A percentile compares a stretch with the other conserved stretches of the same genome.
These are phyloP conservation scores for Sphaerophoria rueppellii DNA, from an alignment of 2,888 invertebrate genomes.

Conservation along the genomic window DNA sequence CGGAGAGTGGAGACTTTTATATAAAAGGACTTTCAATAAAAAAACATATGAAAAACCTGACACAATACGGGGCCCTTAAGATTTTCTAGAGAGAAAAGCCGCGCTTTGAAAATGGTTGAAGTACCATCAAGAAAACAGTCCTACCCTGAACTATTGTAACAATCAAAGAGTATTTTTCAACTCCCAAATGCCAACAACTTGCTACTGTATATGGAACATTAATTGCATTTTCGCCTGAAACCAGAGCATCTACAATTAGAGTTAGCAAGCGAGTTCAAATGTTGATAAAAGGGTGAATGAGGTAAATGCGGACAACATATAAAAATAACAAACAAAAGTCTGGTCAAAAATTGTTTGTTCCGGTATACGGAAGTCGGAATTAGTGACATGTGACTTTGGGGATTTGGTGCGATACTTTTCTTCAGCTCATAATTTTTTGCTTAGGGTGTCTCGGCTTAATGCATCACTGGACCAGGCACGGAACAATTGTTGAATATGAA, in stretches of 20 bases:
- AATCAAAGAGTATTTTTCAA: background rate
- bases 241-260: constrained; percentile 3
- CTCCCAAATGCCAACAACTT: constrained; percentile 3
- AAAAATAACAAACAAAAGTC: background rate
- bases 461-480: constrained; percentile 37
- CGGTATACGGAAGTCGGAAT: constrained; percentile 68
- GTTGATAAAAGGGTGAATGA: background rate
- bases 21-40: too few species aligned
- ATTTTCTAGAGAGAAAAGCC: background rate
- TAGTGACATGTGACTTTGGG: constrained; percentile 65
- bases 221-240: background rate
- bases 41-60: too few species aligned
- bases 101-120: background rate
- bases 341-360: constrained; percentile 54
- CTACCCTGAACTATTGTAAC: background rate
- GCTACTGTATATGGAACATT: constrained; percentile 23
- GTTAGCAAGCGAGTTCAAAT: background rate
- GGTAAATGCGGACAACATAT: background rate
- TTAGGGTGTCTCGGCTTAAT: constrained; percentile 60
- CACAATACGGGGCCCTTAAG: too few species aligned
- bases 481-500: constrained; percentile 53
- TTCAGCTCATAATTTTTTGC: background rate
- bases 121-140: background rate
- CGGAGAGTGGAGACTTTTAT: too few species aligned
- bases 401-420: constrained; percentile 8